These are phyloP conservation scores for Euura lappo DNA, from an alignment of 1,140 invertebrate genomes.

Conservation along the genomic window DNA sequence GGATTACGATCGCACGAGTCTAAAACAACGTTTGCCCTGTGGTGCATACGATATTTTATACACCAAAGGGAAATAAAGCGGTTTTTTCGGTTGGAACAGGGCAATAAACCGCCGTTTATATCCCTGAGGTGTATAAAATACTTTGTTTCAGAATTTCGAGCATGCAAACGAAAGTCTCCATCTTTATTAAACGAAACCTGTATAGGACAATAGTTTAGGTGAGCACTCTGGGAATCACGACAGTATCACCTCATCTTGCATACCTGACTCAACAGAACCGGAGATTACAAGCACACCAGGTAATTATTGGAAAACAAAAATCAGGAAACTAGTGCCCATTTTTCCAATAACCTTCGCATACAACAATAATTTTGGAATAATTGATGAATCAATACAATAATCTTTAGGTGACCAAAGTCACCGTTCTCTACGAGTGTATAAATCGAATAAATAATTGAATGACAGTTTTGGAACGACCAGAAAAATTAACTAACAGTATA, in stretches of 20 bases:
- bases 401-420: too few relatives aligned
- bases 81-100: too few relatives aligned
- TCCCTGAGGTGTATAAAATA: too few relatives aligned
- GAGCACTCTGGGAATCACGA: neutral
- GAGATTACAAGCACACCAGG: neutral
- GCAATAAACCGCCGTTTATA: too few relatives aligned
- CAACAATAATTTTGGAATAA: neutral
- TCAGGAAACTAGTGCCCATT: neutral
- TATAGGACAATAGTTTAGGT: neutral
- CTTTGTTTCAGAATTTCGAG: neutral
- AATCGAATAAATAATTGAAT: neutral
- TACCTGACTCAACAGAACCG: neutral
- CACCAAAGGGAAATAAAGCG: too few relatives aligned
- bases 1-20: too few relatives aligned
- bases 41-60: too few relatives aligned
- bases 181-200: neutral
- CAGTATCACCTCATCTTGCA: neutral
- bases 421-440: neutral
- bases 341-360: neutral
- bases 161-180: neutral
- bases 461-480: neutral
- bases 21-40: too few relatives aligned
- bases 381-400: neutral
- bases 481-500: neutral
- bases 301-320: neutral